Base-by-base conservation (phyloP, 2,888 invertebrate genomes). In the Lepidochitona cinerea region DNA sequence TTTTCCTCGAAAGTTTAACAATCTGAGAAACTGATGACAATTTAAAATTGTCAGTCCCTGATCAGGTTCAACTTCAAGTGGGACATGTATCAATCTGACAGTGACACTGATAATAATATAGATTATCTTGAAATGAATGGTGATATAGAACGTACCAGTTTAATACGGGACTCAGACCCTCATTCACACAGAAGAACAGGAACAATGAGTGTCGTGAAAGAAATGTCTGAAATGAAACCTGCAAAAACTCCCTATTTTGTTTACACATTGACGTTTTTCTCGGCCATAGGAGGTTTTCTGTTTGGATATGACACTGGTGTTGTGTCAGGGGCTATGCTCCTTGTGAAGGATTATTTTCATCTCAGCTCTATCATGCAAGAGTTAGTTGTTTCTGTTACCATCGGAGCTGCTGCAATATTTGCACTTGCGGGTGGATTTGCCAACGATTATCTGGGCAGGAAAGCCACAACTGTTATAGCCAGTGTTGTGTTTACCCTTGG, bases 261-360 rank as follows among this genome's bases (percentile, higher is more conserved):
- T 32, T 85, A 84, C 73, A 36, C 85, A 18, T 73, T 90, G 37
- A 82, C 89, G 32, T 83, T 86, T 70, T 86, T 89, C 78, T 84
- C 89, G 0, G 87, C 89, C 29, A 86, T 90, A 54, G 92, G 92
- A 4, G 92, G 92, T 0, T 92, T 92, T 81, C 86, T 92, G 32
- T 93, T 93, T 83, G 93, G 93, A n/a, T 93, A 93, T 84, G 93
- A 93, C 81, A 93, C 93, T 0, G 93, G 93, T 7, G 92, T 93
- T 37, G 91, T 93, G 2, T 92, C 92, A 0, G 92, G 92, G 23
- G 92, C 92, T 1, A 91, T 92, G 89, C 79, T 92, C 6, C 76
- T 90, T 5, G 76, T 88, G 53, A 89, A 88, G 76, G 88, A 90
- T 41, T 83, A 90, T 32, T 92, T 92, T 77, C 41, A 86, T 2